phyloP scores from a whole-genome alignment of 2,113 vertebrate genomes.

The Neolamprologus longior region DNA sequence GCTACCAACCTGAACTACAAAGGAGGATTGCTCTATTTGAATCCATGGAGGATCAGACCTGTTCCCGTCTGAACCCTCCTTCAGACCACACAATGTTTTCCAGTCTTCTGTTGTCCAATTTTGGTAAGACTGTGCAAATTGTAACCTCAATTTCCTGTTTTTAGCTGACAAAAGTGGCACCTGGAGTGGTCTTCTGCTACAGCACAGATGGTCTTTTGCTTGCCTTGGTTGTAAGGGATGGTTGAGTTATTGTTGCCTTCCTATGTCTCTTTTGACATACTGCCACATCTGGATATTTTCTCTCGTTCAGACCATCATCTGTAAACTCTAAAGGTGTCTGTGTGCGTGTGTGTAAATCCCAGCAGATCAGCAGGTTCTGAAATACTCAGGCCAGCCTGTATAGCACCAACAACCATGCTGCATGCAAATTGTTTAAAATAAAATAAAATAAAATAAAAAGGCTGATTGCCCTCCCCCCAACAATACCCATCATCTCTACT shows the following conservation, averaged over 20 bases:
- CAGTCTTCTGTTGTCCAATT: neutral
- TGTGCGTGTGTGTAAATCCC: neutral
- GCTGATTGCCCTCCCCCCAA: neutral
- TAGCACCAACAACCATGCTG: neutral
- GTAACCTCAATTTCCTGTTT: neutral
- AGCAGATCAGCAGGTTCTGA: neutral
- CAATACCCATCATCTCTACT: neutral
- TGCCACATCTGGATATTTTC: neutral
- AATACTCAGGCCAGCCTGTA: neutral
- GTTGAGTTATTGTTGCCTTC: neutral
- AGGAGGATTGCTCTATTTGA: neutral
- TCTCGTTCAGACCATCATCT: neutral
- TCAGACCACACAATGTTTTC: neutral
- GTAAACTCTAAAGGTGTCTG: neutral
- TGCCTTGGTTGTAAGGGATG: neutral
- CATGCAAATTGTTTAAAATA: neutral
- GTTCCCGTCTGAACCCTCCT: neutral
- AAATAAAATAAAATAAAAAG: neutral
- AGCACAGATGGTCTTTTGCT: neutral
- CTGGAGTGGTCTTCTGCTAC: neutral
- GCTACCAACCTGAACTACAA: neutral
- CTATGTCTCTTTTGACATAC: neutral
- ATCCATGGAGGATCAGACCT: neutral
- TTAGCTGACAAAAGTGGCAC: neutral
- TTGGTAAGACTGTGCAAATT: neutral